Percentiles rank a stretch among this genome's conserved stretches.
Evolutionary conservation across 2,888 invertebrate genomes (phyloP).

Genomic region (Rotaria sp.): DNA sequence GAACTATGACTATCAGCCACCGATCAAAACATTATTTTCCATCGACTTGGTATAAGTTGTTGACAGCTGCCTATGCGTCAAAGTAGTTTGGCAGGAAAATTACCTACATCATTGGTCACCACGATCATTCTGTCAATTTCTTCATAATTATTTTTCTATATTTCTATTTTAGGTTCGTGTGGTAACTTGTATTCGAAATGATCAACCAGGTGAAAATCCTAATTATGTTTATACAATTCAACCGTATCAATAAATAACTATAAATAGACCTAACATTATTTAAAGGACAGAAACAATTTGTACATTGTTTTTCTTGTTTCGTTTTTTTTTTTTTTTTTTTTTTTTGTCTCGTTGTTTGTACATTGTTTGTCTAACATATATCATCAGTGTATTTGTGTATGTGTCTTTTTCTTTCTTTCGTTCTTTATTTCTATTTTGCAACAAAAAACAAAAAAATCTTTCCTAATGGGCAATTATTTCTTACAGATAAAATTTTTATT

Average conservation of each 20-base stretch:
- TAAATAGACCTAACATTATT: background rate
- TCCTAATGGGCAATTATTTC: slow-evolving; percentile 4
- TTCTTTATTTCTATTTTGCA: slow-evolving; percentile 20
- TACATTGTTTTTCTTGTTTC: slow-evolving; percentile 18
- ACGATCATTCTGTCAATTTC: background rate
- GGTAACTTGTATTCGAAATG: slow-evolving; percentile 2
- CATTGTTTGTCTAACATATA: background rate
- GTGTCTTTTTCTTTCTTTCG: background rate
- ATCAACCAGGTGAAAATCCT: slow-evolving; percentile 18
- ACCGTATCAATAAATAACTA: background rate
- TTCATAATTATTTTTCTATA: background rate
- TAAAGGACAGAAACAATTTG: background rate
- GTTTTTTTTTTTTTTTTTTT: background rate
- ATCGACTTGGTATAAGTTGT: too few relatives aligned
- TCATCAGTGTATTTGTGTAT: slow-evolving; percentile 5
- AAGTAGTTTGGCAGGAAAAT: too few relatives aligned
- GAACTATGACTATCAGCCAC: too few relatives aligned
- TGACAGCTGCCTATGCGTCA: too few relatives aligned
- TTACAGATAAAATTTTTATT: background rate
- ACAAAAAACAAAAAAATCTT: background rate
- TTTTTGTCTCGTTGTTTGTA: slow-evolving; percentile 6
- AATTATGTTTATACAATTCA: slow-evolving; percentile 25
- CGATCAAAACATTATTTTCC: too few relatives aligned
- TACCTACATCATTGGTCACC: too few relatives aligned
- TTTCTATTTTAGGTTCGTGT: background rate